Base-by-base conservation (phyloP, 1,140 invertebrate species). In the Anthonomus grandis region DNA sequence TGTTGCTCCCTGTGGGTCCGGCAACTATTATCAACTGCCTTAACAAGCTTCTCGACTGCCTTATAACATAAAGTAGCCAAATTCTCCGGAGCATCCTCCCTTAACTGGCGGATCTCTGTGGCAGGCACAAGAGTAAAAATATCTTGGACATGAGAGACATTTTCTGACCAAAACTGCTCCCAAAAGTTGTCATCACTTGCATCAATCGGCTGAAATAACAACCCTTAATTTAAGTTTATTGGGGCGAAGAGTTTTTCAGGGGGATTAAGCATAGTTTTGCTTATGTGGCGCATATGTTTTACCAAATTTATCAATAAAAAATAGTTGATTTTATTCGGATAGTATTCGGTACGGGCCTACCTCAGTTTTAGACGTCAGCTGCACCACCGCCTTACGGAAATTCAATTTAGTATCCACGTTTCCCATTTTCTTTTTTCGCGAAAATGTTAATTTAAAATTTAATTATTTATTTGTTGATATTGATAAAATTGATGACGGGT, bases 111-210 rank as follows among this genome's bases (percentile, higher is more conserved):
- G 61, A 99, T 96, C 77, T 97, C 95, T 12, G 87, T 82, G 10
- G 95, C 91, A 21, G 95, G 94, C 39, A 99, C 91, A 56, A 98
- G 75, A 4, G 93, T 93, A 70, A 99, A 99, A 13, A 99, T 90
- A 83, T 99, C 97, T 76, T 97, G 94, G 1, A 97, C 86, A 68
- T 85, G 91, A 1, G 91, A 91, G 2, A 93, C 87, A 74, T 90
- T 94, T 63, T 97, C 95, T 4, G 89, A 90, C 95, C 96, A 98
- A 74, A 99, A 98, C 74, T 99, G 95, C 70, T 97, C 93, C 97
- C 97, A 99, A 74, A 99, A 99, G 56, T 81, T 82, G 65, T 98
- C 92, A 76, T 99, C 95, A 49, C 81, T 83, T 22, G 90, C 83
- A 74, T 95, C 91, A 51, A 96, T 90, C 23, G 91, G 90, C 91